Conservation (phyloP, 2,888 invertebrate genomes). For the Lepeophtheirus nordmannii region DNA sequence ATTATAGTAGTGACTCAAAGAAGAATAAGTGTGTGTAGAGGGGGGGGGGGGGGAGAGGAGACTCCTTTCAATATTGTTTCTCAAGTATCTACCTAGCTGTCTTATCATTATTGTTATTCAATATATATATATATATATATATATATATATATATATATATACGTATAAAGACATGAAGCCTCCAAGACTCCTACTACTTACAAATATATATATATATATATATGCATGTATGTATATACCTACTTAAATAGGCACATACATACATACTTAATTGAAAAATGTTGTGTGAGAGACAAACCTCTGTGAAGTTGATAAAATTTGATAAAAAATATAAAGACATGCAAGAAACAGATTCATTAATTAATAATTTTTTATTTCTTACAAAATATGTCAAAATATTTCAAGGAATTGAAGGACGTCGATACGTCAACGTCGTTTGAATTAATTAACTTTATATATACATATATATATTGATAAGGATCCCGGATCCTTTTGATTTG, state of each 20-base stretch:
- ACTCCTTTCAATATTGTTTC: no score
- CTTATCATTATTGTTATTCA: not conserved
- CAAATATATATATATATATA: not conserved
- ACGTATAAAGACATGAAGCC: not conserved
- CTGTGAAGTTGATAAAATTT: not conserved
- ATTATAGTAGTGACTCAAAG: no score
- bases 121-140: slow-evolving; percentile 1
- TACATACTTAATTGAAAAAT: not conserved
- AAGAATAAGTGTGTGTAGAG: no score
- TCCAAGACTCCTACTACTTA: not conserved
- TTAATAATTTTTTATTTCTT: not conserved
- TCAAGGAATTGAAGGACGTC: not conserved
- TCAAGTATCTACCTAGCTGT: no score
- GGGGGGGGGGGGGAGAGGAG: no score
- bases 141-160: slow-evolving; percentile 2
- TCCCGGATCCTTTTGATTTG: not conserved
- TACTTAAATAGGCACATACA: not conserved
- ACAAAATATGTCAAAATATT: not conserved
- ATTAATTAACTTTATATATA: not conserved
- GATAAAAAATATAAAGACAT: not conserved
- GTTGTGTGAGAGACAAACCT: not conserved
- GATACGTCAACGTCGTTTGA: not conserved
- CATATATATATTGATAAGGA: not conserved
- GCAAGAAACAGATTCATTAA: not conserved
- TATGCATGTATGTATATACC: not conserved